Base-by-base conservation (phyloP, 2,888 invertebrate genomes). In the Agrotis exclamationis region DNA sequence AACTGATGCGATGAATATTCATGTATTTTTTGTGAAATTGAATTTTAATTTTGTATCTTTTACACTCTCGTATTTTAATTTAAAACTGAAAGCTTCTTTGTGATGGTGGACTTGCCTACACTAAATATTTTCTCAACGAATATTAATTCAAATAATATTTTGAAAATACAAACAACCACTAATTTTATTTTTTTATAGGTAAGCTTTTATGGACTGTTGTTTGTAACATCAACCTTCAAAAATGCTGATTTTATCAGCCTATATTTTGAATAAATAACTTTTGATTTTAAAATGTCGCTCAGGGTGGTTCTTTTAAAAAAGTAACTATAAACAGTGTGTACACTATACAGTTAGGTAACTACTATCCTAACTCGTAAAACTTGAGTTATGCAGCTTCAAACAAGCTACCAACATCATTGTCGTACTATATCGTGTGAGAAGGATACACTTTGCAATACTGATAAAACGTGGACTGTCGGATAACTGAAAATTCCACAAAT, bases 1-100 rank as follows among this genome's bases (percentile, higher is more conserved):
- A 68, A 72, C 18, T 74, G 84, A 54, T 45, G 66, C 18, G 16
- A 20, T 69, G 63, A 74, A 82, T 82, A 74, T 84, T 69, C 39
- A 56, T 80, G 67, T 70, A 73, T 54, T 79, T 79, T 16, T 24
- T 14, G 18, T 1, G 5, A 56, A 63, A 78, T 65, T 81, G 44
- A 70, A 70, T 78, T 78, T 62, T 39, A 60, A 77, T 60, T 2
- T 28, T 16, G 2, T 20, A 2, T 59, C 11, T 39, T 4, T 39
- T 39, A 39, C 39, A 39, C 11, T 2, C 0, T 28, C 45, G 14
- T 45, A 48, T 50, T 76, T 28, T 14, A 39, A 50, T n/a, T 24
- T n/a, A 2, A 22, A 28, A 22, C 20, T 48, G 2, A 47, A 44
- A 39, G 0, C 1, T 44, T 75, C 39, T 33, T 0, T 33, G 7